Percentiles rank a stretch among this genome's conserved stretches.
These are phyloP conservation scores for Argyresthia albistria DNA, from an alignment of 2,888 invertebrate species.

Conservation along the genomic window DNA sequence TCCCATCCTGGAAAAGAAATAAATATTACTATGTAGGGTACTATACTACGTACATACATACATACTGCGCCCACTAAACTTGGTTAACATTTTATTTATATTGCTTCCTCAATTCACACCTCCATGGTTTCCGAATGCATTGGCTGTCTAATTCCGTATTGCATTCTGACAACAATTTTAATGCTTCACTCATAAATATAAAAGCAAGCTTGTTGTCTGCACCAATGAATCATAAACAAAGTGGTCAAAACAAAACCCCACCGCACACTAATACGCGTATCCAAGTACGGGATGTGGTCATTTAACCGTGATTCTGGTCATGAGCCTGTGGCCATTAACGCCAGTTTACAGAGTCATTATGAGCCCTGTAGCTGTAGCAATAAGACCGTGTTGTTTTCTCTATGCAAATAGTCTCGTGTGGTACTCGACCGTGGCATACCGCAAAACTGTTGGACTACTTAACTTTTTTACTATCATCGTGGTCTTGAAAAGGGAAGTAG, in stretches of 20 bases:
- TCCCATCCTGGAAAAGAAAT: slow-evolving; percentile 73
- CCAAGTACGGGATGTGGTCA: slow-evolving; percentile 63
- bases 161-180: too few relatives aligned
- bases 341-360: not conserved
- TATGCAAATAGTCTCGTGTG: slow-evolving; percentile 6
- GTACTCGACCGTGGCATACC: slow-evolving; percentile 19
- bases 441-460: slow-evolving; percentile 17
- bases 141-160: too few relatives aligned
- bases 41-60: too few relatives aligned
- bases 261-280: slow-evolving; percentile 39
- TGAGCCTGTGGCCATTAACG: not conserved
- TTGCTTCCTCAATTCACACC: too few relatives aligned
- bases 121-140: too few relatives aligned
- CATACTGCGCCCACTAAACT: too few relatives aligned
- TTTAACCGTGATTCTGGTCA: slow-evolving; percentile 30
- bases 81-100: too few relatives aligned
- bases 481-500: not conserved
- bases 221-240: slow-evolving; percentile 46
- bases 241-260: slow-evolving; percentile 43
- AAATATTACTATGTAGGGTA: too few relatives aligned
- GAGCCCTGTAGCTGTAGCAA: not conserved
- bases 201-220: slow-evolving; percentile 35
- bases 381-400: not conserved
- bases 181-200: too few relatives aligned
- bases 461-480: too few relatives aligned